Conservation (phyloP, 2,113 vertebrate genomes). For the Odontophorus gujanensis region DNA sequence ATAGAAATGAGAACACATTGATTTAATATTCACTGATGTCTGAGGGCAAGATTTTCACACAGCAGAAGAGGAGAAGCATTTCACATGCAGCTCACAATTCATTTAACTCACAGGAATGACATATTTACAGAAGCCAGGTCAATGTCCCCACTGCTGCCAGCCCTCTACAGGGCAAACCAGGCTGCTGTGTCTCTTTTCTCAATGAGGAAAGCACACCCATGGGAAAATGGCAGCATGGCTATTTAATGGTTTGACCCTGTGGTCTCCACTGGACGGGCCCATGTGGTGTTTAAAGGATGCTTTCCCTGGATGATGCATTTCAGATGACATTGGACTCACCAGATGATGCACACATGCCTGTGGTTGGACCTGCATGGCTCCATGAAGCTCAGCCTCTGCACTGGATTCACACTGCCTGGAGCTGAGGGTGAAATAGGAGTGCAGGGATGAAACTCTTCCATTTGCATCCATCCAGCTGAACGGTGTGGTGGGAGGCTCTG, state of each 20-base stretch:
- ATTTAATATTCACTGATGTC: conserved; percentile 2
- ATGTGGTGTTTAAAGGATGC: accelerated
- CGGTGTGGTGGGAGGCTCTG: accelerated
- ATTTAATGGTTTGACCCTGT: accelerated
- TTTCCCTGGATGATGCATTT: not conserved
- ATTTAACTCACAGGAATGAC: not conserved
- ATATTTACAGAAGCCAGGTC: not conserved
- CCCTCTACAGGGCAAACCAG: not conserved
- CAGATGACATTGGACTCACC: not conserved
- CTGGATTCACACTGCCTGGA: not conserved
- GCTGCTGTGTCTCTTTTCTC: not conserved
- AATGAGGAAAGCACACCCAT: not conserved
- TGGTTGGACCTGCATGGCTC: accelerated
- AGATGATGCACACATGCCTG: not conserved
- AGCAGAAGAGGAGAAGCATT: not conserved
- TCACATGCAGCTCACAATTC: not conserved
- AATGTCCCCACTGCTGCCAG: not conserved
- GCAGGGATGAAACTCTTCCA: not conserved
- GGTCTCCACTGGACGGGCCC: not conserved
- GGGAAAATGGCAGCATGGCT: not conserved
- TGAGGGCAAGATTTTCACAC: not conserved
- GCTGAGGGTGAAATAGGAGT: not conserved
- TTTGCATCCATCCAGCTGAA: not conserved
- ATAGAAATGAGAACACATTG: not conserved
- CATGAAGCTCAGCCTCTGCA: not conserved